Conservation (phyloP, 2,888 invertebrate genomes). For the Panopea generosa region DNA sequence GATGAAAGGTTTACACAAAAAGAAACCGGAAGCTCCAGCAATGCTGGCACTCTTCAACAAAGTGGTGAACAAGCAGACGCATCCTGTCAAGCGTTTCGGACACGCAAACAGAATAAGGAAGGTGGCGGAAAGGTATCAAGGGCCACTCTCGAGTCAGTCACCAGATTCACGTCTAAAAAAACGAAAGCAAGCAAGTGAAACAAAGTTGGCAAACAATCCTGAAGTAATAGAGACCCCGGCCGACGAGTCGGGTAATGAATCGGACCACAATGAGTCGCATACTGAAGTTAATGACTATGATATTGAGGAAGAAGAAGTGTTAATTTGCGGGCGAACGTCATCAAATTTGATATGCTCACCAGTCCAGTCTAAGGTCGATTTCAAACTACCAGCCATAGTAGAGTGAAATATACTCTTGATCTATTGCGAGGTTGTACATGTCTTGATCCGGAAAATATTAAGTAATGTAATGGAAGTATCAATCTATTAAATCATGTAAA, state of each 20-base stretch:
- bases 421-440: too few species aligned
- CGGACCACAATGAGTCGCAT: neutral
- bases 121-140: conserved; percentile 49
- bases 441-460: too few species aligned
- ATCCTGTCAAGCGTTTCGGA: conserved; percentile 26
- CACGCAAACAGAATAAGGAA: conserved; percentile 39
- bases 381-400: conserved; percentile 14
- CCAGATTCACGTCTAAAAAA: neutral
- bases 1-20: conserved; percentile 35
- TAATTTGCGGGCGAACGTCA: neutral
- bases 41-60: conserved; percentile 55
- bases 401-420: too few species aligned
- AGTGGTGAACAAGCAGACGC: conserved; percentile 37
- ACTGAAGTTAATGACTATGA: neutral
- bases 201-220: neutral
- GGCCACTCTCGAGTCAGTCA: conserved; percentile 7
- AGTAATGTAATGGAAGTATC: too few species aligned
- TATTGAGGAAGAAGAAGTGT: conserved; percentile 4
- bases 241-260: neutral
- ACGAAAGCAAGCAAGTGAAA: neutral
- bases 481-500: too few species aligned
- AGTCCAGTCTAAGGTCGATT: conserved; percentile 14
- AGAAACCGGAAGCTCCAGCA: conserved; percentile 49
- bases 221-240: neutral
- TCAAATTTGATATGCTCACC: conserved; percentile 7